phyloP scores from a whole-genome alignment of 2,797 vertebrate genomes.

The Babyrousa celebensis region DNA sequence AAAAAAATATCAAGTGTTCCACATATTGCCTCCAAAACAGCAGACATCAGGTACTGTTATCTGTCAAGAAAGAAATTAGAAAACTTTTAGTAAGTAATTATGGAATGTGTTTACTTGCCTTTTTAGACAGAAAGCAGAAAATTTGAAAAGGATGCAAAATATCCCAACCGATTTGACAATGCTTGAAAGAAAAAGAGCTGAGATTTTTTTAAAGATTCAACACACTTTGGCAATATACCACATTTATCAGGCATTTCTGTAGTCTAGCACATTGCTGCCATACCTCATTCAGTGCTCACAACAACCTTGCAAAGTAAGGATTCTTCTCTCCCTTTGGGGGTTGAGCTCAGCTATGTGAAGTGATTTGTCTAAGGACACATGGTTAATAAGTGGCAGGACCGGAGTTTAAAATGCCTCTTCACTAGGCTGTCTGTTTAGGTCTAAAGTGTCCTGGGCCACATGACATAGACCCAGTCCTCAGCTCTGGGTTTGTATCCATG shows the following conservation, averaged over 20 bases:
- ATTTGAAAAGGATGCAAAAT: neutral
- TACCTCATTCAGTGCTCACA: neutral
- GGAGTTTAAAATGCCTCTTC: neutral
- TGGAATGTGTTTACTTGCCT: neutral
- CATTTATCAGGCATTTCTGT: neutral
- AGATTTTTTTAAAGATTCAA: neutral
- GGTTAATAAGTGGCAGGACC: neutral
- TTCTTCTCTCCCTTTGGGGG: neutral
- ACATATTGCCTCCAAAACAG: neutral
- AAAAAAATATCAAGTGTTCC: neutral
- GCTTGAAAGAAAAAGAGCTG: neutral
- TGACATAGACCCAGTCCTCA: neutral
- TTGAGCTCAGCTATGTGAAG: neutral
- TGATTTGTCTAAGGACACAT: neutral
- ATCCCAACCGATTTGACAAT: slow-evolving; percentile 5
- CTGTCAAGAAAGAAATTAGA: slow-evolving; percentile 59
- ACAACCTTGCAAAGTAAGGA: neutral
- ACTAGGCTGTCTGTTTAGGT: neutral
- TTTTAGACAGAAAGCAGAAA: slow-evolving; percentile 57
- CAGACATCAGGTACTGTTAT: neutral
- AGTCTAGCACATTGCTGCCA: neutral
- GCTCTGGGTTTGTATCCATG: neutral
- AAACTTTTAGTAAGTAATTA: slow-evolving; percentile 53
- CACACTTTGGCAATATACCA: neutral
- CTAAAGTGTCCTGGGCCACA: neutral